phyloP scores from a whole-genome alignment of 2,888 invertebrate genomes.

The Furcula furcula region DNA sequence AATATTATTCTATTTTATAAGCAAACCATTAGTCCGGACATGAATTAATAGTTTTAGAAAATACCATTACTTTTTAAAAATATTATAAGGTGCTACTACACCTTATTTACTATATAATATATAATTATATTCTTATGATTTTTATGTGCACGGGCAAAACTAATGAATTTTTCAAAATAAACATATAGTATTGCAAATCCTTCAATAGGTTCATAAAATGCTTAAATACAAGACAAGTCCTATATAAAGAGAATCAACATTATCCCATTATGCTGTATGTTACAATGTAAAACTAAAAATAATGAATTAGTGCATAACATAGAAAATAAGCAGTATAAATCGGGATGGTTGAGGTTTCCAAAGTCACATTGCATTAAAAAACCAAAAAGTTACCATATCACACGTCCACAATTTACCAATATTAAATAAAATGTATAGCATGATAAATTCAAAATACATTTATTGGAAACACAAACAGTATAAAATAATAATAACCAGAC shows the following conservation, averaged over 20 bases:
- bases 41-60: conserved; percentile 66
- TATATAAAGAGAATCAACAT: conserved; percentile 44
- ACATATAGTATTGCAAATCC: conserved; percentile 45
- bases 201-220: conserved; percentile 51
- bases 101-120: conserved; percentile 52
- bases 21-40: conserved; percentile 54
- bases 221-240: conserved; percentile 50
- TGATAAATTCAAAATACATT: conserved; percentile 52
- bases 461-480: conserved; percentile 62
- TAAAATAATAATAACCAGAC: conserved; percentile 46
- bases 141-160: conserved; percentile 48
- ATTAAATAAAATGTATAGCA: conserved; percentile 50
- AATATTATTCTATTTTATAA: conserved; percentile 62
- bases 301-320: conserved; percentile 35
- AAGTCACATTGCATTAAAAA: conserved; percentile 51
- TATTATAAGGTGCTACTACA: conserved; percentile 45
- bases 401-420: conserved; percentile 45
- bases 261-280: conserved; percentile 51
- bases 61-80: conserved; percentile 57
- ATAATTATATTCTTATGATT: conserved; percentile 41
- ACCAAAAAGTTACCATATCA: conserved; percentile 23
- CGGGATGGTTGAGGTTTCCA: conserved; percentile 61
- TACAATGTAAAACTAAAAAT: conserved; percentile 45
- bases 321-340: conserved; percentile 45
- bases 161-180: conserved; percentile 45